phyloP scores from a whole-genome alignment of 2,113 vertebrate species.

The Ptilorrhoa leucosticta region DNA sequence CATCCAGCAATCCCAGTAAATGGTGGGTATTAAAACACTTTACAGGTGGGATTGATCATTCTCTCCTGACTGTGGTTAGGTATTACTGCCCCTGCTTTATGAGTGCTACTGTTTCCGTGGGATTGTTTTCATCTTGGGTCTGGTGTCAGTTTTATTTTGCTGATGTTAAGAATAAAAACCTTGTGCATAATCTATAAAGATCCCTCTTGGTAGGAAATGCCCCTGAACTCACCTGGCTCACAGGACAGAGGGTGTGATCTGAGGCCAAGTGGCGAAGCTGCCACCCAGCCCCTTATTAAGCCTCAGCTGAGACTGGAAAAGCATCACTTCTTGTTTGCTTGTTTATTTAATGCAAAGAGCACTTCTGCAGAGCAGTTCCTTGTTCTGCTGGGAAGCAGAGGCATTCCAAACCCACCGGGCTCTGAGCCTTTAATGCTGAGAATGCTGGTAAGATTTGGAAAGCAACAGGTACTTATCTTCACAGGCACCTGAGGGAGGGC shows the following conservation, averaged over 20 bases:
- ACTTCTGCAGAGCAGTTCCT: background rate
- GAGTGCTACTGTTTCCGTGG: background rate
- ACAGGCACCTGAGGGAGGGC: background rate
- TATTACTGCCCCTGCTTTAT: background rate
- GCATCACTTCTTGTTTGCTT: background rate
- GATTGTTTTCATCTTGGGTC: background rate
- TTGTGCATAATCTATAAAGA: fast-evolving
- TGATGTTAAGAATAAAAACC: background rate
- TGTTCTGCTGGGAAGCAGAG: background rate
- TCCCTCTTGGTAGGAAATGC: background rate
- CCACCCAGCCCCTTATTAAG: background rate
- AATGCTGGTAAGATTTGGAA: background rate
- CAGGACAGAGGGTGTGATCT: background rate
- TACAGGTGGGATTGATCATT: background rate
- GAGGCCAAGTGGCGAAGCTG: background rate
- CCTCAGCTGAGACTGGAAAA: background rate
- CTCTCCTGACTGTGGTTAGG: background rate
- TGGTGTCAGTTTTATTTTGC: background rate
- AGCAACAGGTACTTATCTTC: background rate
- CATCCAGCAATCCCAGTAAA: background rate
- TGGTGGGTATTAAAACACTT: background rate
- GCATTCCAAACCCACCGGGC: background rate
- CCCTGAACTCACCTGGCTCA: background rate
- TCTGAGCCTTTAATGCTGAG: background rate
- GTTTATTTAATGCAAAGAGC: background rate